Evolutionary conservation across 2,113 vertebrate genomes (phyloP).

Genomic region (Apaloderma vittatum): DNA sequence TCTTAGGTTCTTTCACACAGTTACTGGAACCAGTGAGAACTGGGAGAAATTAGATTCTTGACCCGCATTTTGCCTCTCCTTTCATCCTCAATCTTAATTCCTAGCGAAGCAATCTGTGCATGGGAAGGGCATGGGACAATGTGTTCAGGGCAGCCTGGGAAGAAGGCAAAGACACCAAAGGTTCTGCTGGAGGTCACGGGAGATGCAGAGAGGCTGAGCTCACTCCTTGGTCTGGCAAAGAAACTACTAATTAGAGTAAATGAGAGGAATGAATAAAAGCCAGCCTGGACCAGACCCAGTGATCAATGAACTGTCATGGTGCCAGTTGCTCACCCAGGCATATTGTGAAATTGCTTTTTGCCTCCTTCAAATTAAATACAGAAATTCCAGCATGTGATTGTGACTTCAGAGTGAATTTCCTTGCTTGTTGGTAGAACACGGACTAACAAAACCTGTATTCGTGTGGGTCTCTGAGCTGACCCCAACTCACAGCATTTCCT

Average conservation of each 20-base stretch:
- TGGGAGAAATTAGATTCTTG: not conserved
- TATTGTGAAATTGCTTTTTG: not conserved
- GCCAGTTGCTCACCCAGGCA: not conserved
- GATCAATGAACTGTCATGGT: not conserved
- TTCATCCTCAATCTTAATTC: not conserved
- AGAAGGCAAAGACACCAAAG: rapidly evolving
- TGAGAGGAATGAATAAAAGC: not conserved
- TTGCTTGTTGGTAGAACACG: not conserved
- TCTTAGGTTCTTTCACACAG: not conserved
- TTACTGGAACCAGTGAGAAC: not conserved
- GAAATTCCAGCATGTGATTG: not conserved
- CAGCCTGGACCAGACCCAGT: not conserved
- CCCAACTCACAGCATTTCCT: not conserved
- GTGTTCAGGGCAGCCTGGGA: not conserved
- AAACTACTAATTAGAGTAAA: not conserved
- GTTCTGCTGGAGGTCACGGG: not conserved
- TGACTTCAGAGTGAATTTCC: not conserved
- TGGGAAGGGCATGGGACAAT: rapidly evolving
- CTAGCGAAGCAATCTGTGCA: rapidly evolving
- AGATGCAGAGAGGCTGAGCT: not conserved
- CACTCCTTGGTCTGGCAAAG: not conserved
- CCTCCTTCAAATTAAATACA: not conserved
- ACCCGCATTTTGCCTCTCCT: not conserved
- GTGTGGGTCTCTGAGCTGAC: not conserved
- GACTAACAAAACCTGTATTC: not conserved